Base-by-base conservation (phyloP, 1,140 invertebrate genomes). In the Choristoneura fumiferana region DNA sequence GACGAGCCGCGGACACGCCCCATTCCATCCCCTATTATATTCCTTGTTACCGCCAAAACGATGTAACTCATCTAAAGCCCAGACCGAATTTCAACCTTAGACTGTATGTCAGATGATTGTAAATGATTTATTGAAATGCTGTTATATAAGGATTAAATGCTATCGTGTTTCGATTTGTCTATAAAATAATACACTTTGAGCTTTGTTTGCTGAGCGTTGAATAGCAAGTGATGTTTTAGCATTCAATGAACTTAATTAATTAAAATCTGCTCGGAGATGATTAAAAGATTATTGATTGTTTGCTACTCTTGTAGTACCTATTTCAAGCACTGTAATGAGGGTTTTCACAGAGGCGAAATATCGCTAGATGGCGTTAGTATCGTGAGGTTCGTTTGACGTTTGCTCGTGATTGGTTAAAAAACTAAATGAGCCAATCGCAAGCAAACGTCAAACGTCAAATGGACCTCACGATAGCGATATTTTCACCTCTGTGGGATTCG, bases 141-240 rank as follows among this genome's bases (percentile, higher is more conserved):
- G 72, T 74, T 74, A 79, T 77, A 67, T 81, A 78, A 81, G 70
- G 65, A 75, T 58, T 69, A 68, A 73, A 63, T 64, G 56, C 57
- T 62, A 65, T 69, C 63, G 57, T 72, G 75, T 78, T 80, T 81
- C 62, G 81, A 84, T 84, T 86, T 84, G 80, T 84, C 78, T 79
- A 88, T 86, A 84, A 86, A 88, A 88, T 88, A 88, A 88, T 88
- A 88, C 85, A 88, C 85, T 86, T 86, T 86, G 79, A 73, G 81
- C 83, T 86, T 88, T 88, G 85, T 86, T 77, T 79, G 83, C 54
- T 54, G 79, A 64, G 81, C n/a, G 84, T 79, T 83, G 77, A 78
- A 81, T 75, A 75, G 78, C 76, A 81, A 85, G 79, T 78, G 81
- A 78, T 86, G 83, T 82, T 85, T 86, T 71, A 76, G 73, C 76